These are phyloP conservation scores for Chondrosia reniformis DNA, from an alignment of 37 sponge, comb jelly and placozoan genomes.

Conservation along the genomic window DNA sequence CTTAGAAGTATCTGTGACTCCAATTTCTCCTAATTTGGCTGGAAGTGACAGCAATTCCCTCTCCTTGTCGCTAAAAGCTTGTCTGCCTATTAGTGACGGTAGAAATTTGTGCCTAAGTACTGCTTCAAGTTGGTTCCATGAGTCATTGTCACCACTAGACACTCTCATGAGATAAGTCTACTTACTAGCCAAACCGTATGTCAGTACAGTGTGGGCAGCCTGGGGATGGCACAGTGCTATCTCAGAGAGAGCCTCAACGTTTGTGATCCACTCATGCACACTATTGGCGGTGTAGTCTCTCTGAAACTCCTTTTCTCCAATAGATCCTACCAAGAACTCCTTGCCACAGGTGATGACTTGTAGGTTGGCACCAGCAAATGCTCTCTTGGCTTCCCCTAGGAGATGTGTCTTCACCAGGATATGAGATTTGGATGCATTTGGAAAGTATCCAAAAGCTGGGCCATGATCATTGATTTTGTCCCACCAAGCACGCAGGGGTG, in stretches of 20 bases:
- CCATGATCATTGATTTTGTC: neutral
- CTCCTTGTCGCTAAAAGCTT: too few species aligned
- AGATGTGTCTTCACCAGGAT: conserved; percentile 2
- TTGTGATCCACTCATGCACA: neutral
- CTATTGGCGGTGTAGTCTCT: neutral
- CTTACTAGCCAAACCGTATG: too few species aligned
- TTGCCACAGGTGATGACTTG: neutral
- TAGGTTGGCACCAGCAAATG: neutral
- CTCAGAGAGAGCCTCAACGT: neutral
- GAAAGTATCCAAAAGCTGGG: conserved; percentile 21
- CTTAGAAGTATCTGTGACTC: too few species aligned
- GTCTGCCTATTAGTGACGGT: too few species aligned
- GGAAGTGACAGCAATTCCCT: too few species aligned
- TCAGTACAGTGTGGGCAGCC: neutral
- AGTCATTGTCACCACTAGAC: too few species aligned
- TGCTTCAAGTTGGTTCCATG: too few species aligned
- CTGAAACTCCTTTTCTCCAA: neutral
- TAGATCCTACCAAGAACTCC: conserved; percentile 1
- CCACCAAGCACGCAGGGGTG: neutral
- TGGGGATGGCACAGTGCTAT: neutral
- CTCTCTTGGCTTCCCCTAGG: neutral
- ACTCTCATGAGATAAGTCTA: too few species aligned
- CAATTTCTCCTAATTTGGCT: too few species aligned
- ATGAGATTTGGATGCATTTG: conserved; percentile 22
- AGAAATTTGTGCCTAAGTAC: too few species aligned